A percentile compares a stretch with the other conserved stretches of the same genome.
phyloP scores from a whole-genome alignment of 1,140 invertebrate species.

The Caerostris darwini region DNA sequence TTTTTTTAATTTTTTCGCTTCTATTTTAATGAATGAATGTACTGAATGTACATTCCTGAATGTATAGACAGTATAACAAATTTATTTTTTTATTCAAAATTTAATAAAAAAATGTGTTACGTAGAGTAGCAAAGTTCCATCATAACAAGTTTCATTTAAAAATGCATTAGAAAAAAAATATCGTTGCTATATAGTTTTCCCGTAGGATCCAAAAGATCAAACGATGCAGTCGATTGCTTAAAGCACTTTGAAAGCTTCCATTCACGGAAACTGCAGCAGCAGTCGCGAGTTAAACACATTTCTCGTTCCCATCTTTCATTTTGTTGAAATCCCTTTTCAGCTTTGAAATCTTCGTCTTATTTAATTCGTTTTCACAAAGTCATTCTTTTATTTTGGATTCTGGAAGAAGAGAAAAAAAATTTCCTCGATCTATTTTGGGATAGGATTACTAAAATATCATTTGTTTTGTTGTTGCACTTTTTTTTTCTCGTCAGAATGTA shows the following conservation, averaged over 20 bases:
- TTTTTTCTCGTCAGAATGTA: background rate
- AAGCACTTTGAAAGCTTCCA: background rate
- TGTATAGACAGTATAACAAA: no score
- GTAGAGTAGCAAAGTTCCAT: no score
- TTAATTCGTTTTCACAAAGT: slow-evolving; percentile 54
- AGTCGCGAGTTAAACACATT: slow-evolving; percentile 7
- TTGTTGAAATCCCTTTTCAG: slow-evolving; percentile 16
- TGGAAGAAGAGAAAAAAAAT: background rate
- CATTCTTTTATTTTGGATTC: background rate
- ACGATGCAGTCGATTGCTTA: background rate
- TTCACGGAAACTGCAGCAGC: background rate
- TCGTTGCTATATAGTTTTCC: background rate
- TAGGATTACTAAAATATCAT: slow-evolving; percentile 49
- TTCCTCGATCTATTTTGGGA: background rate
- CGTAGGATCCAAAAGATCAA: background rate
- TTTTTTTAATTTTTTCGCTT: no score
- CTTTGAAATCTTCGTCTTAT: slow-evolving; percentile 17
- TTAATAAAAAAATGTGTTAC: no score
- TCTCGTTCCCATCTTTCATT: background rate
- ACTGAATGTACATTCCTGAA: no score
- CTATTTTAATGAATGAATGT: no score
- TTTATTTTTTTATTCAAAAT: no score
- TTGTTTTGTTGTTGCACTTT: slow-evolving; percentile 12
- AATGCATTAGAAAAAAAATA: background rate
- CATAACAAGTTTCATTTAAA: no score